Conservation (phyloP, 2,113 vertebrate species). For the Nansenia antarctica region DNA sequence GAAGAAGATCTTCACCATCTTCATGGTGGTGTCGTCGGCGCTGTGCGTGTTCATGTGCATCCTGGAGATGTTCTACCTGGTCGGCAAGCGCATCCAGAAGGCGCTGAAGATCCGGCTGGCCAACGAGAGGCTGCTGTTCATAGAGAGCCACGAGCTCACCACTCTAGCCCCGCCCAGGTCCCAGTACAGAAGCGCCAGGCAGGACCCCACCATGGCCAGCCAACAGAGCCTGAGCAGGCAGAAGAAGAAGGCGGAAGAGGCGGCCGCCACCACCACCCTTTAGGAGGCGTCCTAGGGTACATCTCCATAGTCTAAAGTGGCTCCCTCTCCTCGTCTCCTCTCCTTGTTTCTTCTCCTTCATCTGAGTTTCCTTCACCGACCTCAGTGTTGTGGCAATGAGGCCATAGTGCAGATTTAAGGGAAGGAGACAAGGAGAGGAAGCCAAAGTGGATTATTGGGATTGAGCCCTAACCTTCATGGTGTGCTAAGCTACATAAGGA, state of each 20-base stretch:
- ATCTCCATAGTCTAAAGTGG: too few relatives aligned
- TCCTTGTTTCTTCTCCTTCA: too few relatives aligned
- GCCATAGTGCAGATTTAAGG: too few relatives aligned
- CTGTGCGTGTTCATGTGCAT: constrained; percentile 87
- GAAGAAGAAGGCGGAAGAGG: constrained; percentile 29
- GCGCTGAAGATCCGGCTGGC: background rate
- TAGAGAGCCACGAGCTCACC: constrained; percentile 53
- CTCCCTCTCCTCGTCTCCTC: too few relatives aligned
- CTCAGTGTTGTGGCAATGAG: too few relatives aligned
- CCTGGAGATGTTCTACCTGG: constrained; percentile 83
- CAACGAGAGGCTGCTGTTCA: constrained; percentile 43
- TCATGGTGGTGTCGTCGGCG: constrained; percentile 84
- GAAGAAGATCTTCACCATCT: constrained; percentile 95
- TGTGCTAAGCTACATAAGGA: too few relatives aligned
- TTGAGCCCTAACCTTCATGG: too few relatives aligned
- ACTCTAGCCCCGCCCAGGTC: constrained; percentile 35
- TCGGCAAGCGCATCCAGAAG: constrained; percentile 78
- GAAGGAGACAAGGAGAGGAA: too few relatives aligned
- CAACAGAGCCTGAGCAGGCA: constrained; percentile 38
- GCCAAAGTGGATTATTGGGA: too few relatives aligned
- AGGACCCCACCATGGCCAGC: constrained; percentile 54
- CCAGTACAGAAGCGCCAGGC: constrained; percentile 30
- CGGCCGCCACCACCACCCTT: constrained; percentile 20
- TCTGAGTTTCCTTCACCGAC: too few relatives aligned
- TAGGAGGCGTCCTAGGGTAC: constrained; percentile 34